A percentile compares a stretch with the other conserved stretches of the same genome.
These are phyloP conservation scores for Tanytarsus gracilentus DNA, from an alignment of 2,888 invertebrate species.

Conservation along the genomic window DNA sequence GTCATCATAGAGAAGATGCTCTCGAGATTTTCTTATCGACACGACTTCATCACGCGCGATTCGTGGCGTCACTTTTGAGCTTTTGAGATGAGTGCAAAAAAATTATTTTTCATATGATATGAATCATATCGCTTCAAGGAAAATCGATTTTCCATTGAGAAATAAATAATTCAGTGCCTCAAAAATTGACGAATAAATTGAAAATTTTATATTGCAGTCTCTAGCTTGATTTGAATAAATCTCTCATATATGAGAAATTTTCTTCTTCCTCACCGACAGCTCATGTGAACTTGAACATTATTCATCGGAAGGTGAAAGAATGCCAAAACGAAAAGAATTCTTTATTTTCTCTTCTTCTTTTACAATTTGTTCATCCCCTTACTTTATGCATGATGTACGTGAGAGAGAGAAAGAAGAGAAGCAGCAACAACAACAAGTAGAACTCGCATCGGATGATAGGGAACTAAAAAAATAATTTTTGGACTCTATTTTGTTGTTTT, in stretches of 20 bases:
- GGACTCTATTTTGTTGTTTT: too few species aligned
- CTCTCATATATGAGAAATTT: not conserved
- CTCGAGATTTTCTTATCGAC: too few species aligned
- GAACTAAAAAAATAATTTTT: too few species aligned
- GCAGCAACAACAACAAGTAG: not conserved
- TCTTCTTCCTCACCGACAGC: not conserved
- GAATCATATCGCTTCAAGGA: constrained; percentile 18
- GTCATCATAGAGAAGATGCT: too few species aligned
- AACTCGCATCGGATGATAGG: not conserved
- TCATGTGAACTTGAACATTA: too few species aligned
- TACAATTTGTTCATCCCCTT: too few species aligned
- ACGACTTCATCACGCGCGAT: too few species aligned
- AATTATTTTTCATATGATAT: not conserved
- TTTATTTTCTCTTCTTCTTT: not conserved
- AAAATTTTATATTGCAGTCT: not conserved
- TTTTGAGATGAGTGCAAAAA: not conserved
- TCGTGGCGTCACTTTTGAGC: not conserved
- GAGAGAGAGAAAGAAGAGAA: not conserved
- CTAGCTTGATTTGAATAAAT: too few species aligned
- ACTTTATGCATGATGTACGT: not conserved
- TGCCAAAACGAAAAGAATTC: not conserved
- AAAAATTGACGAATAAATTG: not conserved
- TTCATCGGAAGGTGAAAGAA: too few species aligned
- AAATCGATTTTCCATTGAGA: constrained; percentile 21
- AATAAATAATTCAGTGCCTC: constrained; percentile 14